Base-by-base conservation (phyloP, 2,888 invertebrate species). In the Drosophila demipolita region DNA sequence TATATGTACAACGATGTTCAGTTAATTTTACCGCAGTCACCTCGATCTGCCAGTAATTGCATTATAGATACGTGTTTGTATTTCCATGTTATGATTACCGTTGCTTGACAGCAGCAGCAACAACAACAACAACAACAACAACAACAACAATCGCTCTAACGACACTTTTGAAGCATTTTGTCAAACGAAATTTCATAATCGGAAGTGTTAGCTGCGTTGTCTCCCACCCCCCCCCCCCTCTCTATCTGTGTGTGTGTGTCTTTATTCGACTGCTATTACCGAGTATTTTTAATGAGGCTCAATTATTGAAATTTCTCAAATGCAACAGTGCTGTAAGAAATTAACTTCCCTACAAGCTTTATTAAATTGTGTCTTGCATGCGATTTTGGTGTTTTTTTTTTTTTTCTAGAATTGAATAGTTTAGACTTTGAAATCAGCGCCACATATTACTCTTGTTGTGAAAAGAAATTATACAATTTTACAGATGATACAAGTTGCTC, bases 291-390 rank as follows among this genome's bases (percentile, higher is more conserved):
- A 87, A 87, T 87, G 84, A 84, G 82, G 61, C 84, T 33, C 81
- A 89, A 89, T 89, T 84, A 87, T 89, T 89, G 87, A 84, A 86
- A 88, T 88, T 82, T 86, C 78, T 79, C 89, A 73, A 86, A 88
- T 88, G 87, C 84, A 87, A 66, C 87, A 71, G 68, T 67, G 79
- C 72, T 58, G 49, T 71, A 65, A 71, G 64, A 78, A 72, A 79
- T 66, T 57, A 66, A 78, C 75, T 78, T 78, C 78, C 78, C 66
- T 72, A 72, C 68, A 75, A 49, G 52, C 38, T 48, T 9, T 59
- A 50, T 53, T 58, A 42, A 67, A 33, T 38, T 52, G 42, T 49
- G 48, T n/a, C 32, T 66, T 26, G 29, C 70, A 65, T 55, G 49
- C 20, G 26, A 33, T 62, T 50, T 62, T 17, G n/a, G 17, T 38